A percentile compares a stretch with the other conserved stretches of the same genome.
These are phyloP conservation scores for Hippotragus niger DNA, from an alignment of 2,113 vertebrate species.

Conservation along the genomic window DNA sequence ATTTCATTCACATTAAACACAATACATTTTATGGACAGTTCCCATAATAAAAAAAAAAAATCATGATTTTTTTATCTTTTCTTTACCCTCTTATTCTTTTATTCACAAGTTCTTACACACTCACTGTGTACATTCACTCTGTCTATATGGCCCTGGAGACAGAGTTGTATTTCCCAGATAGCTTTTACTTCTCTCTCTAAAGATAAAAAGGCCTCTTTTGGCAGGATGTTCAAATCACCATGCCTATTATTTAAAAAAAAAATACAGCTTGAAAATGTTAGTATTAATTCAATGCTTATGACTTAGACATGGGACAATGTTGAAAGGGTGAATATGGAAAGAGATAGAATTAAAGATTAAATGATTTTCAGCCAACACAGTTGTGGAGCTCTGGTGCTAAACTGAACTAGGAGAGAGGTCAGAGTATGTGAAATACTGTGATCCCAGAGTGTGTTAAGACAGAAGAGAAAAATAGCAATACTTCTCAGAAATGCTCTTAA, in stretches of 20 bases:
- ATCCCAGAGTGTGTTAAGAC: background rate
- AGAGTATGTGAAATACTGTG: rapidly evolving
- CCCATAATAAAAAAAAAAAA: background rate
- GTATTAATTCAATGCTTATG: background rate
- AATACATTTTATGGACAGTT: background rate
- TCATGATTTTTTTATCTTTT: background rate
- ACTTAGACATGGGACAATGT: background rate
- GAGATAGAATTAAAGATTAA: background rate
- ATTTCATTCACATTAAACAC: background rate
- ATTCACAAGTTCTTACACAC: background rate
- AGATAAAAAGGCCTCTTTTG: background rate
- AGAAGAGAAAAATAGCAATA: background rate
- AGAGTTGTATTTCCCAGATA: background rate
- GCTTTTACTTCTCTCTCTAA: background rate
- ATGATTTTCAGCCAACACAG: background rate
- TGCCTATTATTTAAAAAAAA: background rate
- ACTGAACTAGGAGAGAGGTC: too few relatives aligned
- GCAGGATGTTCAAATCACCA: background rate
- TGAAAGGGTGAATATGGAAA: background rate
- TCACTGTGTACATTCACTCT: background rate
- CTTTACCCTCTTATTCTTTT: background rate
- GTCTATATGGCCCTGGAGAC: background rate
- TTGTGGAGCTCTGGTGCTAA: background rate
- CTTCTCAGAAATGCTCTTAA: background rate
- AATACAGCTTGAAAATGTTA: background rate